Percentiles rank a stretch among this genome's conserved stretches.
These are phyloP conservation scores for Nothobranchius furzeri DNA, from an alignment of 2,113 vertebrate species.

Conservation along the genomic window DNA sequence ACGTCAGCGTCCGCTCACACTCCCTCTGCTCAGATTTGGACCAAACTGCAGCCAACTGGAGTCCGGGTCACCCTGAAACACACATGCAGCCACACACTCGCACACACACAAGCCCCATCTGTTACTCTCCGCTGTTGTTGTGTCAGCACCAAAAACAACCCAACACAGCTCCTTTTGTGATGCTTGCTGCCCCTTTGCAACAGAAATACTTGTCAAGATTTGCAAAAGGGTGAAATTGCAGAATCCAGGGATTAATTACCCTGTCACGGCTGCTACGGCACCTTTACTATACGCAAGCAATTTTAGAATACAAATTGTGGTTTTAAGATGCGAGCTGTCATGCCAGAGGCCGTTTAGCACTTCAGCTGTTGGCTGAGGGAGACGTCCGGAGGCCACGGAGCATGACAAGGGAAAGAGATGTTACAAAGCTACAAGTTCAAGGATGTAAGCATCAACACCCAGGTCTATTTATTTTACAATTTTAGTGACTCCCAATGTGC, in stretches of 20 bases:
- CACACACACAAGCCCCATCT: constrained; percentile 55
- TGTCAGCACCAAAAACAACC: constrained; percentile 69
- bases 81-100: constrained; percentile 25
- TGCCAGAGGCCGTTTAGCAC: constrained; percentile 34
- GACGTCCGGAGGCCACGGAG: not conserved
- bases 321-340: constrained; percentile 54
- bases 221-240: constrained; percentile 40
- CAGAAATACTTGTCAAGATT: constrained; percentile 58
- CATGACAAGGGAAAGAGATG: not conserved
- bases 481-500: not conserved
- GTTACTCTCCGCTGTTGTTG: constrained; percentile 57
- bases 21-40: constrained; percentile 35
- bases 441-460: not conserved
- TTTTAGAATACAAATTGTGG: constrained; percentile 26
- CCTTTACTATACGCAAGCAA: constrained; percentile 41
- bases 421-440: not conserved
- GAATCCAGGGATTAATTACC: constrained; percentile 57
- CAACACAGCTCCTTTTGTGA: constrained; percentile 60
- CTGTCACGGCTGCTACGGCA: constrained; percentile 46
- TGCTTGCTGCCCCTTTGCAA: constrained; percentile 30
- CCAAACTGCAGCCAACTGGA: constrained; percentile 32
- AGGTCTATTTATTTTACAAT: not conserved
- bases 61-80: constrained; percentile 46
- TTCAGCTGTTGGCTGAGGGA: constrained; percentile 23
- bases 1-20: constrained; percentile 22